Percentiles rank a stretch among this genome's conserved stretches.
phyloP scores from a whole-genome alignment of 1,140 invertebrate species.

The Diorhabda carinulata region DNA sequence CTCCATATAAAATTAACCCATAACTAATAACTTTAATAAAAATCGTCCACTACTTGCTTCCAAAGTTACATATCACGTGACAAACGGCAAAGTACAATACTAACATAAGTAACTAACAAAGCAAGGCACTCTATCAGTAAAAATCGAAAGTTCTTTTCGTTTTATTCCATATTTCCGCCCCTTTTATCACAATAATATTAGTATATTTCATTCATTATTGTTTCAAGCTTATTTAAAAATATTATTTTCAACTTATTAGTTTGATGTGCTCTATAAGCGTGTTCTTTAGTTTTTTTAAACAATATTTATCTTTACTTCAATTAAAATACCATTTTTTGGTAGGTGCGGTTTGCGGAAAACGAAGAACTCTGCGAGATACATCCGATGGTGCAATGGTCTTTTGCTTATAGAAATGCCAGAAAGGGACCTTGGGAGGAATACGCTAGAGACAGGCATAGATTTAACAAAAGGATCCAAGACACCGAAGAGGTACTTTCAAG shows the following conservation, averaged over 20 bases:
- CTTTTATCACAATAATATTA: slow-evolving; percentile 11
- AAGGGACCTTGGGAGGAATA: slow-evolving; percentile 62
- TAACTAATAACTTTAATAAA: no score
- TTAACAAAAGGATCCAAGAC: slow-evolving; percentile 51
- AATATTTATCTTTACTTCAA: background rate
- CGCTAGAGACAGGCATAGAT: slow-evolving; percentile 58
- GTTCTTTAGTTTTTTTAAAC: background rate
- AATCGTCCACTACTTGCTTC: no score
- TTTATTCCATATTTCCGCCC: background rate
- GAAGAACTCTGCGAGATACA: slow-evolving; percentile 51
- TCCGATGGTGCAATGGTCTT: slow-evolving; percentile 60
- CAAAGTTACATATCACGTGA: no score
- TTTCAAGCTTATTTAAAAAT: no score
- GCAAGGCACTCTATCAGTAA: no score
- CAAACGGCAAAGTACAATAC: no score
- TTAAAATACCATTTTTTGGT: slow-evolving; percentile 34
- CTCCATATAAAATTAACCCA: no score
- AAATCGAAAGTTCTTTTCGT: background rate
- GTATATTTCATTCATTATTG: background rate
- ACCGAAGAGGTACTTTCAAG: slow-evolving; percentile 49
- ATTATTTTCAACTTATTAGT: no score
- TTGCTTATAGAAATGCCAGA: slow-evolving; percentile 59
- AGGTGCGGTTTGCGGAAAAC: slow-evolving; percentile 60
- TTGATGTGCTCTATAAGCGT: no score
- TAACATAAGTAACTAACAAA: background rate